Evolutionary conservation across 2,797 vertebrate genomes (phyloP), one percentile per base, ranked within the genome.

Genomic region (Hybognathus amarus): DNA sequence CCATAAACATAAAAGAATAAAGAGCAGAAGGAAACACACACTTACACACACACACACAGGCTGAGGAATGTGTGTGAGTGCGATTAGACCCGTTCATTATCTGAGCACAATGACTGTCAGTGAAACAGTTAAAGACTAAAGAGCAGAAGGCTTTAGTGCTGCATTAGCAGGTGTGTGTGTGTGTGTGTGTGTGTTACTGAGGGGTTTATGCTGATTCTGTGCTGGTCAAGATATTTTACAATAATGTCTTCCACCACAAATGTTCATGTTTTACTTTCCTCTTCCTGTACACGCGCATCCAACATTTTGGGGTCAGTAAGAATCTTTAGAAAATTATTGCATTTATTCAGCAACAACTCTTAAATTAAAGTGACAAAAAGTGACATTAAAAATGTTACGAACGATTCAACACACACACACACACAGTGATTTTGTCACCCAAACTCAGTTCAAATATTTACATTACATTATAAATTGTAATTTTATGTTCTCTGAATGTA

Each of bases 21-120:
- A 73, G 27, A 4, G 33, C 38, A 75, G 56, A 45, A 50, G 40
- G 6, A 74, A 67, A 17, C 69, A 47, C 40, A 70, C n/a, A 24
- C 70, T 63, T 66, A 61, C 6, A 38, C 47, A 18, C 36, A 30
- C 71, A 52, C 47, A 74, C 27, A 30, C 20, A n/a, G 8, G 5
- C 13, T 50, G 30, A n/a, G 80, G 45, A 66, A 66, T 66, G 80
- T 82, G 78, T 79, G 45, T 63, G 52, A 33, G 33, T 10, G 81
- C 69, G 81, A 83, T 83, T 83, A 77, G 50, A 83, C 27, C 18
- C 40, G 38, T 59, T 77, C 27, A 69, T 83, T 83, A 83, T 77
- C 40, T 70, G 64, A 78, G 22, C 52, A 70, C 64, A 83, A 83
- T 77, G 54, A 63, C 18, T 22, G 40, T 70, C 78, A 70, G n/a